Conservation (phyloP, 2,888 invertebrate genomes). For the Belgica antarctica region DNA sequence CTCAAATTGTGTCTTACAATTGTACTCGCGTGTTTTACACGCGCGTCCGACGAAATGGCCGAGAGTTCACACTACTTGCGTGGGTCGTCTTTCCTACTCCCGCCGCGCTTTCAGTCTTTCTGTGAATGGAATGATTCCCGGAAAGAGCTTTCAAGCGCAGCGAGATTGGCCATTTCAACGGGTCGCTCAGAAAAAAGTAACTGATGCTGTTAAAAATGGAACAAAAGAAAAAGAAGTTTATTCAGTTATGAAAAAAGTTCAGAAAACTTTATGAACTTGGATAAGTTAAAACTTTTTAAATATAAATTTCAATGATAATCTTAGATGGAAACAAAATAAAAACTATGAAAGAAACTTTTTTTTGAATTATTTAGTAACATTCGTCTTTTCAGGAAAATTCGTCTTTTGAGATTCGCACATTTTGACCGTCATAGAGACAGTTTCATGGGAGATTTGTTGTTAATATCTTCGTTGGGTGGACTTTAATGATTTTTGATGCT, state of each 20-base stretch:
- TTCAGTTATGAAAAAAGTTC: background rate
- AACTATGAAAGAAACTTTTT: background rate
- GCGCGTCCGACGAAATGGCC: background rate
- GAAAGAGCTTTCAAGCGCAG: background rate
- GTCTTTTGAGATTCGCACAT: background rate
- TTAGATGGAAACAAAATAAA: constrained; percentile 11
- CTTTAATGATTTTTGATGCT: too few species aligned
- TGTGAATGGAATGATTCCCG: background rate
- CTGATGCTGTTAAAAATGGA: constrained; percentile 8
- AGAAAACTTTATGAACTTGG: background rate
- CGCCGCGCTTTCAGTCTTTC: background rate
- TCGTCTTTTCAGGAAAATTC: background rate
- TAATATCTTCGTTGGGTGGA: too few species aligned
- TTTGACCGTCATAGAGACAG: too few species aligned
- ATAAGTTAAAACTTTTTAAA: background rate
- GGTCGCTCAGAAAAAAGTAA: too few species aligned
- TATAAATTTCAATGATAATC: constrained; percentile 24
- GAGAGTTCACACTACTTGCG: background rate
- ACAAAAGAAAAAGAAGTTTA: constrained; percentile 3
- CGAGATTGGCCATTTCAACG: background rate
- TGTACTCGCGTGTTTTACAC: background rate
- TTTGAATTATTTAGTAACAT: too few species aligned
- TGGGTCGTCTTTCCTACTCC: background rate
- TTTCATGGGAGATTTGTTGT: too few species aligned
- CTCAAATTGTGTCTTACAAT: background rate